Percentiles rank a stretch among this genome's conserved stretches.
phyloP scores from a whole-genome alignment of 1,140 invertebrate genomes.

The Ectropis grisescens region DNA sequence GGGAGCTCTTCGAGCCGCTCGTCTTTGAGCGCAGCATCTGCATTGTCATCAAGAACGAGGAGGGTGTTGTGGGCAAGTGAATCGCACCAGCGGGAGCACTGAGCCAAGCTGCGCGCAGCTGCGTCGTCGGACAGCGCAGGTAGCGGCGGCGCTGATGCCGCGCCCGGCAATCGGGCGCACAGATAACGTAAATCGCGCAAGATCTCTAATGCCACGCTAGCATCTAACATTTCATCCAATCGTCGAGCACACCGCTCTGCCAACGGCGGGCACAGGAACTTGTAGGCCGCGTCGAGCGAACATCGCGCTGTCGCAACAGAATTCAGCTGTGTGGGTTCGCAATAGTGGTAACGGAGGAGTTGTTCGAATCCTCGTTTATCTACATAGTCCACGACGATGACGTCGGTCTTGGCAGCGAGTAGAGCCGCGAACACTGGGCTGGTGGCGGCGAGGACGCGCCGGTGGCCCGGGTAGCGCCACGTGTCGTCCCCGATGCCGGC shows the following conservation, averaged over 20 bases:
- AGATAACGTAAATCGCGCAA: conserved; percentile 57
- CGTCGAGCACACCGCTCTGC: conserved; percentile 74
- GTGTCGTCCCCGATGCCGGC: conserved; percentile 73
- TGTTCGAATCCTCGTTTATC: conserved; percentile 79
- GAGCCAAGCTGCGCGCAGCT: conserved; percentile 39
- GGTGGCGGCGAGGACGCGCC: conserved; percentile 74
- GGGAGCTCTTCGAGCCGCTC: conserved; percentile 78
- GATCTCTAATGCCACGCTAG: conserved; percentile 54
- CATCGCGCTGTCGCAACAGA: conserved; percentile 75
- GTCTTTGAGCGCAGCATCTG: conserved; percentile 72
- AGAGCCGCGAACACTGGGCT: conserved; percentile 64
- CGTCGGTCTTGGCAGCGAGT: conserved; percentile 58
- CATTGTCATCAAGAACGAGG: conserved; percentile 73
- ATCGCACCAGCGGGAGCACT: conserved; percentile 67
- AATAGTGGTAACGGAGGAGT: conserved; percentile 76
- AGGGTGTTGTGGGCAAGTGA: conserved; percentile 74
- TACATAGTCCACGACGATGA: conserved; percentile 71
- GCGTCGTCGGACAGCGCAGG: conserved; percentile 35
- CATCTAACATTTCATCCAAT: conserved; percentile 66
- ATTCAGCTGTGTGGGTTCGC: conserved; percentile 73
- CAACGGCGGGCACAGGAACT: conserved; percentile 76
- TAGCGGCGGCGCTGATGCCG: conserved; percentile 49
- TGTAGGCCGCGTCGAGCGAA: conserved; percentile 77
- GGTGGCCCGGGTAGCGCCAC: conserved; percentile 78
- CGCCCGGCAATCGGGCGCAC: conserved; percentile 51